Evolutionary conservation across 2,797 vertebrate species (phyloP).

Genomic region (Pseudochirops corinnae): DNA sequence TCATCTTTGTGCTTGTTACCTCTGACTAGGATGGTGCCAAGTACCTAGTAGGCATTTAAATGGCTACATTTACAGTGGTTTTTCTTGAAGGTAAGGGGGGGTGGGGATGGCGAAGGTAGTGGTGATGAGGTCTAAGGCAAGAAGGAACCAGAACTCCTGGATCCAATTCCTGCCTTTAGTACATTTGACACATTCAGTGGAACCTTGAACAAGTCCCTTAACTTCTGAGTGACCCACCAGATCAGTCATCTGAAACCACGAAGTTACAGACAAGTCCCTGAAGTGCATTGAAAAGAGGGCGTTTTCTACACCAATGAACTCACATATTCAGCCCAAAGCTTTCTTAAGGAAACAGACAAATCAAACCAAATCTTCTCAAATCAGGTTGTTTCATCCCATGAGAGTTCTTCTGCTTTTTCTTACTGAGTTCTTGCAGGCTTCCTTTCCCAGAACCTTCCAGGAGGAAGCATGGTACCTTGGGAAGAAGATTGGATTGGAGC

Average conservation of each 20-base stretch:
- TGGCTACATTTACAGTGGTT: not conserved
- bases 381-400: not conserved
- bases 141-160: not conserved
- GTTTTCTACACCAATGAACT: not conserved
- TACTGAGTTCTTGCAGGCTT: not conserved
- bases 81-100: not conserved
- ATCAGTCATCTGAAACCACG: too few relatives aligned
- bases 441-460: not conserved
- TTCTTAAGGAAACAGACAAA: not conserved
- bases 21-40: not conserved
- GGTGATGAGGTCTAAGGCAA: not conserved
- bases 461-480: not conserved
- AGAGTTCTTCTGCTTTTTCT: not conserved
- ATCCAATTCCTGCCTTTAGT: not conserved
- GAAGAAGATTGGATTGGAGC: not conserved
- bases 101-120: fast-evolving
- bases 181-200: not conserved
- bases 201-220: not conserved
- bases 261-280: not conserved
- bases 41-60: not conserved
- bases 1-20: not conserved
- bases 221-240: not conserved
- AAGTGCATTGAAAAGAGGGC: not conserved
- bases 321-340: not conserved
- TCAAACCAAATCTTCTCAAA: too few relatives aligned